Evolutionary conservation across 1,140 invertebrate genomes (phyloP).

Genomic region (Nylanderia fulva): DNA sequence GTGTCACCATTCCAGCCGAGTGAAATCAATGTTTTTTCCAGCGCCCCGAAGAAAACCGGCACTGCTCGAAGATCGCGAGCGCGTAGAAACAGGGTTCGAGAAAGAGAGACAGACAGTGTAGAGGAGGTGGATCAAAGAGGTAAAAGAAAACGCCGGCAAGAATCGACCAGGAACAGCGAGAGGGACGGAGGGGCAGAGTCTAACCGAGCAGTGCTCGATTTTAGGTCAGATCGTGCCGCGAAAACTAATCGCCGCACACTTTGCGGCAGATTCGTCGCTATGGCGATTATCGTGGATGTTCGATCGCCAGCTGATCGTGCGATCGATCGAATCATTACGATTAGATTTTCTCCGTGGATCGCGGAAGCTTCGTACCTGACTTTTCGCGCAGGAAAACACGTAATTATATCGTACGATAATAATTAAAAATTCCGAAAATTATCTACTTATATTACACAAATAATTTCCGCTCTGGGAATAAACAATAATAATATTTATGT

Average conservation of each 20-base stretch:
- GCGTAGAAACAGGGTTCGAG: background rate
- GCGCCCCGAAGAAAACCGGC: slow-evolving; percentile 70
- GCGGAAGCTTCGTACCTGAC: background rate
- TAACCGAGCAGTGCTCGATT: slow-evolving; percentile 77
- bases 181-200: slow-evolving; percentile 72
- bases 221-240: slow-evolving; percentile 85
- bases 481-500: too few relatives aligned
- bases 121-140: slow-evolving; percentile 72
- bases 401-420: background rate
- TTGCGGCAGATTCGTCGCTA: slow-evolving; percentile 68
- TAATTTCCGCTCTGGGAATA: too few relatives aligned
- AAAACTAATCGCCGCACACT: slow-evolving; percentile 81
- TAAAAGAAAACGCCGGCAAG: slow-evolving; percentile 51
- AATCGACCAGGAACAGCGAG: slow-evolving; percentile 15
- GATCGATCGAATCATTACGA: slow-evolving; percentile 43
- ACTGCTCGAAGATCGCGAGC: slow-evolving; percentile 51
- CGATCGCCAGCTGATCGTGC: slow-evolving; percentile 65
- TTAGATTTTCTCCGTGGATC: slow-evolving; percentile 9
- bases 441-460: too few relatives aligned
- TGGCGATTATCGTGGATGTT: slow-evolving; percentile 60
- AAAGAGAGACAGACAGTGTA: slow-evolving; percentile 61
- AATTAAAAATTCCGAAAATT: too few relatives aligned
- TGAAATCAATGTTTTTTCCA: slow-evolving; percentile 84
- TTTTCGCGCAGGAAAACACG: background rate
- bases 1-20: slow-evolving; percentile 82